Conservation (phyloP, 1,140 invertebrate species). For the Stenopsyche tienmushanensis region DNA sequence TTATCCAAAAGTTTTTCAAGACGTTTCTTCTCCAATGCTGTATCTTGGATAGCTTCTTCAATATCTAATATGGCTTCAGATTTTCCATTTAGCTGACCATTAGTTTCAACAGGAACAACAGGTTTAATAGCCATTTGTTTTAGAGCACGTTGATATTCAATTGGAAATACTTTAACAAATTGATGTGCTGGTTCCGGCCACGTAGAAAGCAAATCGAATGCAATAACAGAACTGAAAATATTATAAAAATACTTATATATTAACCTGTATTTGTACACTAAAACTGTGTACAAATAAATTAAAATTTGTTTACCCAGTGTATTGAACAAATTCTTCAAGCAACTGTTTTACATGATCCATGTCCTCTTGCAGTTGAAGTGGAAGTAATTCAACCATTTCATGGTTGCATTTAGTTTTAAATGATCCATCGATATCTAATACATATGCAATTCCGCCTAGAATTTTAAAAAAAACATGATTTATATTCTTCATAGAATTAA, state of each 20-base stretch:
- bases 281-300: background rate
- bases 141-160: slow-evolving; percentile 92
- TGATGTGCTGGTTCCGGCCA: slow-evolving; percentile 79
- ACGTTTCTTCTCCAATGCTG: slow-evolving; percentile 74
- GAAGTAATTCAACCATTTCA: slow-evolving; percentile 87
- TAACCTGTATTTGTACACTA: background rate
- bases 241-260: background rate
- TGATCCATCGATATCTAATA: slow-evolving; percentile 86
- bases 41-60: slow-evolving; percentile 80
- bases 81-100: slow-evolving; percentile 46
- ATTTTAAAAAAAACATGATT: background rate
- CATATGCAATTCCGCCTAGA: slow-evolving; percentile 90
- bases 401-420: slow-evolving; percentile 87
- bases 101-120: slow-evolving; percentile 44
- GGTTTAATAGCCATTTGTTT: slow-evolving; percentile 69
- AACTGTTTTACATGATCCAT: slow-evolving; percentile 75
- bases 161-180: slow-evolving; percentile 97
- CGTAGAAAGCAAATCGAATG: slow-evolving; percentile 73
- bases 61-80: slow-evolving; percentile 72
- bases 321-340: slow-evolving; percentile 83
- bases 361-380: slow-evolving; percentile 79
- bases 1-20: slow-evolving; percentile 85
- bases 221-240: slow-evolving; percentile 70
- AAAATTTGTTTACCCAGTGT: slow-evolving; percentile 66
- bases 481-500: background rate